Conservation (phyloP, 1,140 invertebrate species). For the Dryas iulia region DNA sequence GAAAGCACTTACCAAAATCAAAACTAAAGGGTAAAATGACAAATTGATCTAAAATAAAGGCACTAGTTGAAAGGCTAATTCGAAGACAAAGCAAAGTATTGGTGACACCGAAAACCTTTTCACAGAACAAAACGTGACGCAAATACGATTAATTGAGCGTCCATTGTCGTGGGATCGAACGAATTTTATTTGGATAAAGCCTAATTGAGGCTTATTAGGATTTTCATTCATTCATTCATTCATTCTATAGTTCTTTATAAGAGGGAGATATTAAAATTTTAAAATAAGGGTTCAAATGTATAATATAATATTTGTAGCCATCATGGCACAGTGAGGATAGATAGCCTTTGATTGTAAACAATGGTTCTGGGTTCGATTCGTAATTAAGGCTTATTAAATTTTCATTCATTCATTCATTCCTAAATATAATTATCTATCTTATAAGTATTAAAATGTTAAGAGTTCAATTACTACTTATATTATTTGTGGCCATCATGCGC, state of each 20-base stretch:
- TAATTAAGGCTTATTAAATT: too few species aligned
- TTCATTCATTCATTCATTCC: neutral
- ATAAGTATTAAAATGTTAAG: neutral
- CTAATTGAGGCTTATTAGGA: neutral
- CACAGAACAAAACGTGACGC: conserved; percentile 2
- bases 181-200: neutral
- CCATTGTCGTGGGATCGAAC: neutral
- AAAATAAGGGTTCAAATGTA: too few species aligned
- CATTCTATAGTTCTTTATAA: too few species aligned
- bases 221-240: neutral
- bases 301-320: too few species aligned
- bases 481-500: neutral
- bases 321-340: too few species aligned
- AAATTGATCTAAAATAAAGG: conserved; percentile 5
- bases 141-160: conserved; percentile 1
- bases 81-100: conserved; percentile 3
- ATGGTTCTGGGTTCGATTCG: too few species aligned
- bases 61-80: neutral
- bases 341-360: too few species aligned
- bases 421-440: neutral
- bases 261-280: too few species aligned
- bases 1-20: neutral
- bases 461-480: too few species aligned
- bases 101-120: conserved; percentile 1
- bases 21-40: conserved; percentile 4